These are phyloP conservation scores for Rosalia funebris DNA, from an alignment of 2,888 invertebrate genomes.

Conservation along the genomic window DNA sequence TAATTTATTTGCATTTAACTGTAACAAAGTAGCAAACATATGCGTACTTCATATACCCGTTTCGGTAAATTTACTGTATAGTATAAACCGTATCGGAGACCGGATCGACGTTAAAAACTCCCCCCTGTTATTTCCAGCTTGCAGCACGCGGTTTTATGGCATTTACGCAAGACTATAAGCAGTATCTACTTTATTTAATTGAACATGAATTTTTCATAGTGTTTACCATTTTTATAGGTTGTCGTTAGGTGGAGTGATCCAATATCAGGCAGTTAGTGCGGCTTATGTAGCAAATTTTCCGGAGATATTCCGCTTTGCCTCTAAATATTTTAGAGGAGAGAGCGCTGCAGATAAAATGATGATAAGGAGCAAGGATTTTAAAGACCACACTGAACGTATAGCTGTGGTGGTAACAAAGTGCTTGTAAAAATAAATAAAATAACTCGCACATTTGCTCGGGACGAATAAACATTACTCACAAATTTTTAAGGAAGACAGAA, in stretches of 20 bases:
- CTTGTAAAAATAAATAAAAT: too few species aligned
- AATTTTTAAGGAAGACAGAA: too few species aligned
- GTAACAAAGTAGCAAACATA: neutral
- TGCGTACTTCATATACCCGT: neutral
- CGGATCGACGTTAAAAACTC: slow-evolving; percentile 1
- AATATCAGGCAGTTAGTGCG: neutral
- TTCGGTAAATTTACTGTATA: neutral
- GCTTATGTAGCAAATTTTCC: neutral
- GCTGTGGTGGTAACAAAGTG: too few species aligned
- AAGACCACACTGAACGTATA: neutral
- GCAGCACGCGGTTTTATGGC: slow-evolving; percentile 4
- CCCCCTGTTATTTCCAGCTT: neutral
- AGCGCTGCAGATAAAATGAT: neutral
- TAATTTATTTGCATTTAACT: neutral
- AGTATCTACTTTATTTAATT: slow-evolving; percentile 41
- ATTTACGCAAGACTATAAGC: slow-evolving; percentile 6
- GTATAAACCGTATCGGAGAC: neutral
- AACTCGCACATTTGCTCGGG: too few species aligned
- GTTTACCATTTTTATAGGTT: slow-evolving; percentile 9
- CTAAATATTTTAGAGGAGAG: neutral
- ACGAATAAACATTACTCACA: too few species aligned
- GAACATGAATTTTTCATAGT: slow-evolving; percentile 42
- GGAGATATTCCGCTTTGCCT: neutral
- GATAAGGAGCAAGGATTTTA: neutral
- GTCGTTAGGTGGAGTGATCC: neutral